These are phyloP conservation scores for Periplaneta americana DNA, from an alignment of 1,140 invertebrate genomes.

Conservation along the genomic window DNA sequence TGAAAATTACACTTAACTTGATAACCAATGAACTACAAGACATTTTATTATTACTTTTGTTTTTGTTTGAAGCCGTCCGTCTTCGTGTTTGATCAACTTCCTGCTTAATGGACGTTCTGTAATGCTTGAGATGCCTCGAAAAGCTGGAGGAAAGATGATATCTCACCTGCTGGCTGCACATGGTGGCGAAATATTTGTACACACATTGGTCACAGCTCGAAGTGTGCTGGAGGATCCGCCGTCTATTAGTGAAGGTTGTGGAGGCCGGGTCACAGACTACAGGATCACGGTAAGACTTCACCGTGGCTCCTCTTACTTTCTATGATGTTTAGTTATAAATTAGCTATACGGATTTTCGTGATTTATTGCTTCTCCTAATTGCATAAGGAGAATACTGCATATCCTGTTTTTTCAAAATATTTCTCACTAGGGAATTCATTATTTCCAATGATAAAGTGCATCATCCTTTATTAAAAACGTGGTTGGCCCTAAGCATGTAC, in stretches of 20 bases:
- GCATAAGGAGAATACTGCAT: too few relatives aligned
- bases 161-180: constrained; percentile 91
- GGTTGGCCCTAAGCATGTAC: too few relatives aligned
- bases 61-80: constrained; percentile 60
- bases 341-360: too few relatives aligned
- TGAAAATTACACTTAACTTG: too few relatives aligned
- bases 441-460: not conserved
- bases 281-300: constrained; percentile 51
- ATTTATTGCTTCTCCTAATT: too few relatives aligned
- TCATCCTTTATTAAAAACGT: too few relatives aligned
- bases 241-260: constrained; percentile 88
- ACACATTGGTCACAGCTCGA: constrained; percentile 77
- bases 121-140: constrained; percentile 89
- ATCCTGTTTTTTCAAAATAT: not conserved
- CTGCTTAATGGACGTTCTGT: constrained; percentile 88
- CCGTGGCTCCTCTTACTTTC: not conserved
- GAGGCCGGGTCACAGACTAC: constrained; percentile 91
- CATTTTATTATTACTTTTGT: too few relatives aligned
- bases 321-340: too few relatives aligned
- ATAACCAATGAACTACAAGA: too few relatives aligned
- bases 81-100: constrained; percentile 95
- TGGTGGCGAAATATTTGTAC: constrained; percentile 94
- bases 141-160: constrained; percentile 80
- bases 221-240: constrained; percentile 93
- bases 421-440: not conserved